These are phyloP conservation scores for Anarrhichthys ocellatus DNA, from an alignment of 2,113 vertebrate genomes.

Conservation along the genomic window DNA sequence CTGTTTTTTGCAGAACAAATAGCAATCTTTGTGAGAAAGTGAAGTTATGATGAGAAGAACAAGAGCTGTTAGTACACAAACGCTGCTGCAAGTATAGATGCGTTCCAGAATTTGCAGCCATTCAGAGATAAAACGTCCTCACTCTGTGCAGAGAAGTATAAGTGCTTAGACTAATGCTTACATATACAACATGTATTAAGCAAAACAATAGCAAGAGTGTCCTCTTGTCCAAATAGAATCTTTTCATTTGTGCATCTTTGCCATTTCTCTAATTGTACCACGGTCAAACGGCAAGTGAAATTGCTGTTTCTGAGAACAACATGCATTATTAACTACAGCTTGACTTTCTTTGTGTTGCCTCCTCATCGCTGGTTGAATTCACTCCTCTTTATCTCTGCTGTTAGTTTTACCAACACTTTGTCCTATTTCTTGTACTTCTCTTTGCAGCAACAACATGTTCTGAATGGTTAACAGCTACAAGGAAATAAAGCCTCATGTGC, in stretches of 20 bases:
- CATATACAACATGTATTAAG: constrained; percentile 11
- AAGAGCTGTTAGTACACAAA: constrained; percentile 24
- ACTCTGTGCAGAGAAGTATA: not conserved
- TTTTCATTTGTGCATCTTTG: constrained; percentile 19
- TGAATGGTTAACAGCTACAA: not conserved
- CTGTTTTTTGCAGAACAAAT: not conserved
- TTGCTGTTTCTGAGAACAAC: constrained; percentile 22
- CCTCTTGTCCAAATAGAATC: constrained; percentile 24
- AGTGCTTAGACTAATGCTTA: not conserved
- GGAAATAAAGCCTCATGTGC: constrained; percentile 26
- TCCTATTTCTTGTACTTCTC: constrained; percentile 34
- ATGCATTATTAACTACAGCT: constrained; percentile 56
- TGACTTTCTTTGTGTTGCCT: constrained; percentile 35
- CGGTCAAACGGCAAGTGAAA: constrained; percentile 37
- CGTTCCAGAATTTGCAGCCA: not conserved
- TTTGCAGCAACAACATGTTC: constrained; percentile 24
- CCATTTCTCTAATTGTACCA: constrained; percentile 4
- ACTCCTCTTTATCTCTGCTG: constrained; percentile 32
- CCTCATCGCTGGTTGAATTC: constrained; percentile 14
- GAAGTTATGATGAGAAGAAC: constrained; percentile 8
- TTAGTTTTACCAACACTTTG: constrained; percentile 33
- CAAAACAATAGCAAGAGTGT: constrained; percentile 17
- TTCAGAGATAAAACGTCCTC: constrained; percentile 10
- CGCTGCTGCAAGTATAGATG: not conserved
- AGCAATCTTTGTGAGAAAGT: constrained; percentile 1